Evolutionary conservation across 2,888 invertebrate genomes (phyloP).

Genomic region (Polydrusus tereticollis): DNA sequence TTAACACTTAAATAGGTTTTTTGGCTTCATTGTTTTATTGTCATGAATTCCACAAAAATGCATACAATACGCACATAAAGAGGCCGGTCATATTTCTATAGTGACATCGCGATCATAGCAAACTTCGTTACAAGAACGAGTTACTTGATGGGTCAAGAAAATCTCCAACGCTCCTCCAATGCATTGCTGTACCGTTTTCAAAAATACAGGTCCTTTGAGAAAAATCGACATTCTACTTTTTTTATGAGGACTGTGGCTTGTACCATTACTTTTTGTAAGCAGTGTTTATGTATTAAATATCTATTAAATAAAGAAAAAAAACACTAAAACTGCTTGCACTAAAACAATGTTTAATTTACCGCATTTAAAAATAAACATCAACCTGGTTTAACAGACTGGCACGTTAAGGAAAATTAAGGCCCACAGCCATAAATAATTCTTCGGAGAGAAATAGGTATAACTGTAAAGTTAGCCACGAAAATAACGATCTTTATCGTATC

Average conservation of each 20-base stretch:
- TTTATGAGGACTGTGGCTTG: neutral
- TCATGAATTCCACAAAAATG: no score
- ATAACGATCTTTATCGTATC: slow-evolving; percentile 51
- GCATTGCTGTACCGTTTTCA: no score
- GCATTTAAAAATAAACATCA: slow-evolving; percentile 30
- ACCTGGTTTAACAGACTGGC: slow-evolving; percentile 45
- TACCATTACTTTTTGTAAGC: neutral
- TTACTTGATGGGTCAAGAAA: no score
- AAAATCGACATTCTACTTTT: no score
- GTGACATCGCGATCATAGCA: no score
- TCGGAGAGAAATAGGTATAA: slow-evolving; percentile 47
- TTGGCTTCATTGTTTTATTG: no score
- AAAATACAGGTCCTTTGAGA: no score
- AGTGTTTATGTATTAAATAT: neutral
- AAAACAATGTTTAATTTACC: slow-evolving; percentile 37
- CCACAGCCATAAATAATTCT: slow-evolving; percentile 44
- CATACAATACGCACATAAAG: no score
- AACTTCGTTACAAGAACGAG: no score
- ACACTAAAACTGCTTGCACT: slow-evolving; percentile 18
- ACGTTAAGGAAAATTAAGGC: slow-evolving; percentile 48
- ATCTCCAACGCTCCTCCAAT: no score
- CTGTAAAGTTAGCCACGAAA: slow-evolving; percentile 48
- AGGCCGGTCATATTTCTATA: no score
- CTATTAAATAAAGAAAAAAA: slow-evolving; percentile 21
- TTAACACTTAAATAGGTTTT: no score